A percentile compares a stretch with the other conserved stretches of the same genome.
phyloP scores from a whole-genome alignment of 2,888 invertebrate genomes.

The Aethes cnicana region DNA sequence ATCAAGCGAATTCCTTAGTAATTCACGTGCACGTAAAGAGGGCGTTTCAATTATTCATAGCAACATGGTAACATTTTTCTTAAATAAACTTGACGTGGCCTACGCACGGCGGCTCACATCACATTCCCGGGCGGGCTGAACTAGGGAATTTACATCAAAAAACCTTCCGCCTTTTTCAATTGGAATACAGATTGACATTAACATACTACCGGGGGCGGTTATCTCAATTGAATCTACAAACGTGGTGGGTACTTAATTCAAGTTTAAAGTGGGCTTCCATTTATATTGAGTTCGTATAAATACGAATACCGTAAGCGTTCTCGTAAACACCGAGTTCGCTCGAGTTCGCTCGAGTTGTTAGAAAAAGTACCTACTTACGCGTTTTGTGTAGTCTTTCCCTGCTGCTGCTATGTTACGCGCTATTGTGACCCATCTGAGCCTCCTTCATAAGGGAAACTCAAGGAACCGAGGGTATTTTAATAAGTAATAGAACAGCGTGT shows the following conservation, averaged over 20 bases:
- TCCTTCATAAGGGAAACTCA: slow-evolving; percentile 55
- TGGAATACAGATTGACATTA: no score
- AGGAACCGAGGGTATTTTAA: slow-evolving; percentile 63
- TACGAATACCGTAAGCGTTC: no score
- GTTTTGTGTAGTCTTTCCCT: slow-evolving; percentile 43
- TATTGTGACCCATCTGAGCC: slow-evolving; percentile 43
- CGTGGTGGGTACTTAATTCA: no score
- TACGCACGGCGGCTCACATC: no score
- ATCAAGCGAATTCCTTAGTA: slow-evolving; percentile 2
- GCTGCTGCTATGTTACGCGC: slow-evolving; percentile 51
- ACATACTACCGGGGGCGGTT: no score
- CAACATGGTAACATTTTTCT: background rate
- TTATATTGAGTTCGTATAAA: no score
- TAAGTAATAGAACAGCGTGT: slow-evolving; percentile 61
- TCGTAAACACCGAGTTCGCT: slow-evolving; percentile 26
- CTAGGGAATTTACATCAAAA: no score
- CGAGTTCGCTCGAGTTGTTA: slow-evolving; percentile 37
- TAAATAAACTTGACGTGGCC: no score
- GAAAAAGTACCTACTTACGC: slow-evolving; percentile 41
- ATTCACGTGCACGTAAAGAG: slow-evolving; percentile 5
- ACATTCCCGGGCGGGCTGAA: no score
- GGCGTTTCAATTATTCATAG: background rate
- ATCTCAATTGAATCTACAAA: no score
- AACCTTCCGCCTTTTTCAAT: background rate
- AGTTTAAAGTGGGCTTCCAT: no score